Base-by-base conservation (phyloP, 2,113 vertebrate species). In the Chitala chitala region DNA sequence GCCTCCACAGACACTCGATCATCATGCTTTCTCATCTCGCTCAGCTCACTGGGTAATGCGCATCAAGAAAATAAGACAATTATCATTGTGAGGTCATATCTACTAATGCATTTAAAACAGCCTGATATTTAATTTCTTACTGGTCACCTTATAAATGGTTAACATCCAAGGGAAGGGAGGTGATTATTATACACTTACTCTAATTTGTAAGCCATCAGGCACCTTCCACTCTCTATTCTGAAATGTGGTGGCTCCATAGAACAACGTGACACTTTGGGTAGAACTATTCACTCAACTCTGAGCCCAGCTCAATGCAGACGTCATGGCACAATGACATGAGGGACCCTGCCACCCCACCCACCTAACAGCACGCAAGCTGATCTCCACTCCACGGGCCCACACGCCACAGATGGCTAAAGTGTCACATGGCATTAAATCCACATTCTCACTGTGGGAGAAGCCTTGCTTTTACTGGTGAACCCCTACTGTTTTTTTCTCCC, bases 31-130 rank as follows among this genome's bases (percentile, higher is more conserved):
- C 29, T 84, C 79, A 95, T 83, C 65, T 87, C 83, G 66, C 69
- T 82, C 29, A 95, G 82, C 76, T 94, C 92, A 33, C 94, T 96
- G 82, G 66, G n/a, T n/a, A n/a, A n/a, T n/a, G n/a, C n/a, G n/a
- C n/a, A n/a, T n/a, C n/a, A n/a, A n/a, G n/a, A n/a, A n/a, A n/a
- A n/a, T n/a, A 86, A 78, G 6, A 71, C 65, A 70, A 12, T 13
- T 13, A n/a, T 36, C 48, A 33, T 17, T 29, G 54, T 10, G 42
- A 10, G 46, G 2, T 10, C 58, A 63, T 4, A 4, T 17, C 12
- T 12, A 26, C 5, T 33, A 13, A 36, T 17, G 20, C 10, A 5
- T 5, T 5, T 20, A 54, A 54, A 54, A 54, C 53, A 54, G 53
- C 5, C n/a, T n/a, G n/a, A n/a, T n/a, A n/a, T n/a, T n/a, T n/a